A percentile compares a stretch with the other conserved stretches of the same genome.
Evolutionary conservation across 2,888 invertebrate species (phyloP).

Genomic region (Trachelus iudaicus): DNA sequence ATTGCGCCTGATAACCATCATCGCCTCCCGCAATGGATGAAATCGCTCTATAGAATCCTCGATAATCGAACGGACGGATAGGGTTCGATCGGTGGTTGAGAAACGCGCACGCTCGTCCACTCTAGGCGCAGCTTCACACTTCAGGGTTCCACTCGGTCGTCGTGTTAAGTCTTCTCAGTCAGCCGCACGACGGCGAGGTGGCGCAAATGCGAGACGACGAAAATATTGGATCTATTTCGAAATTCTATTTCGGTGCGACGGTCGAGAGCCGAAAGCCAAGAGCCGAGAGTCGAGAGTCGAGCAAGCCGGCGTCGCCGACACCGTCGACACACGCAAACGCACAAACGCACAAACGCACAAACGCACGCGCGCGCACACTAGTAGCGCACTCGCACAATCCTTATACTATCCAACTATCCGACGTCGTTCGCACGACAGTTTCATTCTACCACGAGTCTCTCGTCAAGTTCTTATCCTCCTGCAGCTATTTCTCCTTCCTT

Average conservation of each 20-base stretch:
- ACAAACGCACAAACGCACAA: slow-evolving; percentile 15
- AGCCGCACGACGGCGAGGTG: slow-evolving; percentile 45
- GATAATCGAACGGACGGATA: neutral
- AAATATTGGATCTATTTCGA: slow-evolving; percentile 66
- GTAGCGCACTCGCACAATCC: slow-evolving; percentile 23
- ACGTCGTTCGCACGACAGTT: too few relatives aligned
- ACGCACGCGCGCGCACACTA: slow-evolving; percentile 19
- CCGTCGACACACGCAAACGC: neutral
- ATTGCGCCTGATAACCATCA: neutral
- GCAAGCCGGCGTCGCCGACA: slow-evolving; percentile 18
- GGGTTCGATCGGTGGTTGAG: neutral
- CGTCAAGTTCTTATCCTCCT: neutral
- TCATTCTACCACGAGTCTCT: too few relatives aligned
- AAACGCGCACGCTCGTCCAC: neutral
- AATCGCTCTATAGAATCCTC: too few relatives aligned
- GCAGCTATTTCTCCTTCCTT: slow-evolving; percentile 10
- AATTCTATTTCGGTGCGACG: slow-evolving; percentile 64
- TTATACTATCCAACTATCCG: too few relatives aligned
- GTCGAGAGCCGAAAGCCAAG: slow-evolving; percentile 42
- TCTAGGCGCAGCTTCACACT: neutral
- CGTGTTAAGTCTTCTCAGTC: neutral
- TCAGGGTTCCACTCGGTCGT: neutral
- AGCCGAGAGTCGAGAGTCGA: slow-evolving; percentile 3
- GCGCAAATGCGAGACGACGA: slow-evolving; percentile 65
- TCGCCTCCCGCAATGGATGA: neutral